These are phyloP conservation scores for Hydrolagus colliei DNA, from an alignment of 2,797 vertebrate genomes.

Conservation along the genomic window DNA sequence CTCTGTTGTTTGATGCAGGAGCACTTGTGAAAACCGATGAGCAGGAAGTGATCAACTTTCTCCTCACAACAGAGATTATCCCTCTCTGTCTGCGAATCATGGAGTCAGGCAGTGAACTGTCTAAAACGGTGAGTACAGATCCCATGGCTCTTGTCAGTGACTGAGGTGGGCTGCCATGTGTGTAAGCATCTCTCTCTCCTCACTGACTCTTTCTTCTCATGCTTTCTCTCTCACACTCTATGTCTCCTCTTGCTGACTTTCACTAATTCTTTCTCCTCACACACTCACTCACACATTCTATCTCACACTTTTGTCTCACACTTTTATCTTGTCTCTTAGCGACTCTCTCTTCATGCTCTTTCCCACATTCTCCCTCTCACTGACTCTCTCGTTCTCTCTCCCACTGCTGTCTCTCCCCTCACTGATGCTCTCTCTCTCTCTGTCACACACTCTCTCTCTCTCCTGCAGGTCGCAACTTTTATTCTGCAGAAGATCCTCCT, in stretches of 20 bases:
- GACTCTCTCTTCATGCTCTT: no score
- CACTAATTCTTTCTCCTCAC: no score
- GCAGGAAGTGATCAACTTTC: slow-evolving; percentile 97
- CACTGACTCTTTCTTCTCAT: no score
- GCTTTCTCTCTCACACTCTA: no score
- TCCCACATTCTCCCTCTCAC: no score
- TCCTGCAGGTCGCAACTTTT: slow-evolving; percentile 84
- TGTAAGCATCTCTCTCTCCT: background rate
- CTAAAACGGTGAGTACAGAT: slow-evolving; percentile 74
- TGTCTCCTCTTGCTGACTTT: no score
- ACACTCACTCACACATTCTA: no score
- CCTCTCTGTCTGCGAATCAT: slow-evolving; percentile 94
- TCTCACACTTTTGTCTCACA: no score
- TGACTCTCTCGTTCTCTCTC: no score
- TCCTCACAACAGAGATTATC: slow-evolving; percentile 94
- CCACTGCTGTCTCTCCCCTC: no score
- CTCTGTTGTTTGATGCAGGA: slow-evolving; percentile 56
- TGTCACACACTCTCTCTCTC: background rate
- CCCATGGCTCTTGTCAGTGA: background rate
- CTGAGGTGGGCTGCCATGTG: background rate
- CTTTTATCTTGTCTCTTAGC: no score
- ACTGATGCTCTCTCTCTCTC: no score
- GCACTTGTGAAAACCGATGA: slow-evolving; percentile 96
- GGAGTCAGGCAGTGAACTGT: slow-evolving; percentile 97
- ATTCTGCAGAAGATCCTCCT: slow-evolving; percentile 95